Base-by-base conservation (phyloP, 2,113 vertebrate species). In the Suncus etruscus region DNA sequence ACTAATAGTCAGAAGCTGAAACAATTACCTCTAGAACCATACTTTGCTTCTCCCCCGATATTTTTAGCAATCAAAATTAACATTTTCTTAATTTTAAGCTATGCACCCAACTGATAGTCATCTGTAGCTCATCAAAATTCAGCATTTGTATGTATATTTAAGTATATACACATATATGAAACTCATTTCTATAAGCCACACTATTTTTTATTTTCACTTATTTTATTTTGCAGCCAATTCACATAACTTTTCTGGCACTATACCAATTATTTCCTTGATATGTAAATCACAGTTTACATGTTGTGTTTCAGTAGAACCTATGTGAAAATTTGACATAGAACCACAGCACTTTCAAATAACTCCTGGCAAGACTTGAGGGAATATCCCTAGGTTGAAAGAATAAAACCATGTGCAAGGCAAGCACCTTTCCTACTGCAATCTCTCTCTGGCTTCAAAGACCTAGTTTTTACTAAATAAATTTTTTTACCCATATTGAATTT, bases 401-500 rank as follows among this genome's bases (percentile, higher is more conserved):
- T 61, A 16, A 22, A 61, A 20, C 58, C 18, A 20, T 61, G 58
- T 61, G 58, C 58, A 61, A 61, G 58, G 58, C 58, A 61, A 61
- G 58, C 18, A 61, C 58, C 16, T 16, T 61, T 20, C 58, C 16
- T 61, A 20, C 18, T 61, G 5, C 20, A 61, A 39, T 39, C 39
- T 39, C 39, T 61, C 14, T 84, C 75, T 54, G 16, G 68, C 75
- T 73, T 84, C 32, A 77, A 29, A n/a, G 15, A 2, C 12, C 18
- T 61, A 6, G 18, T 16, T 2, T 61, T 61, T 61, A 6, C 22
- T 22, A 61, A 61, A 61, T 3, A 11, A 86, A 27, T 16, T 91
- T 25, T 12, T 12, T 93, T 47, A 76, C 9, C 87, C 79, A n/a
- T 32, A 91, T 74, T n/a, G 87, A 87, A 32, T 3, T 90, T 80